A percentile compares a stretch with the other conserved stretches of the same genome.
Evolutionary conservation across 2,888 invertebrate genomes (phyloP).

Genomic region (Hydroisotoma schaefferi): DNA sequence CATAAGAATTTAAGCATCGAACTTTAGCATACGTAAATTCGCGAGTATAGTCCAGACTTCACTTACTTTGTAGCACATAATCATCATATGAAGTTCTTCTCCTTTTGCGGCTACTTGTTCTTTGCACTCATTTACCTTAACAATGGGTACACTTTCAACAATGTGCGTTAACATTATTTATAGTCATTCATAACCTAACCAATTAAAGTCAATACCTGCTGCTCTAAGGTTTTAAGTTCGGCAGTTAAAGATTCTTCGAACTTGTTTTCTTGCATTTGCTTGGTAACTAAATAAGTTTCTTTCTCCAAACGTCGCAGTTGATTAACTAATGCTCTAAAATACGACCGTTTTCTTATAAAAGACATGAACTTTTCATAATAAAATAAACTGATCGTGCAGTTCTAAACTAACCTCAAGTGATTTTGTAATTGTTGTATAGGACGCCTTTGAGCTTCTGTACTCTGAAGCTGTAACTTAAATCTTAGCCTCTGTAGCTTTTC

Average conservation of each 20-base stretch:
- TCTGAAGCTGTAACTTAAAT: constrained; percentile 87
- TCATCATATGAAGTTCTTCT: constrained; percentile 92
- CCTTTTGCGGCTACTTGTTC: constrained; percentile 80
- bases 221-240: constrained; percentile 69
- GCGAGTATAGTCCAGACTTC: too few species aligned
- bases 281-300: constrained; percentile 80
- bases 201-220: constrained; percentile 56
- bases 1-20: not conserved
- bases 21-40: not conserved
- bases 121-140: constrained; percentile 81
- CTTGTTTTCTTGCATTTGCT: constrained; percentile 67
- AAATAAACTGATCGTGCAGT: not conserved
- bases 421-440: constrained; percentile 91
- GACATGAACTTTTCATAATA: not conserved
- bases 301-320: constrained; percentile 81
- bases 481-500: constrained; percentile 87
- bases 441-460: constrained; percentile 83
- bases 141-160: not conserved
- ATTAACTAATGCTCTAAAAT: constrained; percentile 61
- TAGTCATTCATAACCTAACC: not conserved
- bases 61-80: constrained; percentile 74
- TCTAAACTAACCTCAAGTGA: constrained; percentile 53
- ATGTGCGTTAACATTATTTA: too few species aligned
- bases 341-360: constrained; percentile 2
- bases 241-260: constrained; percentile 55